phyloP scores from a whole-genome alignment of 2,797 vertebrate genomes.

The Simalia tracyae region DNA sequence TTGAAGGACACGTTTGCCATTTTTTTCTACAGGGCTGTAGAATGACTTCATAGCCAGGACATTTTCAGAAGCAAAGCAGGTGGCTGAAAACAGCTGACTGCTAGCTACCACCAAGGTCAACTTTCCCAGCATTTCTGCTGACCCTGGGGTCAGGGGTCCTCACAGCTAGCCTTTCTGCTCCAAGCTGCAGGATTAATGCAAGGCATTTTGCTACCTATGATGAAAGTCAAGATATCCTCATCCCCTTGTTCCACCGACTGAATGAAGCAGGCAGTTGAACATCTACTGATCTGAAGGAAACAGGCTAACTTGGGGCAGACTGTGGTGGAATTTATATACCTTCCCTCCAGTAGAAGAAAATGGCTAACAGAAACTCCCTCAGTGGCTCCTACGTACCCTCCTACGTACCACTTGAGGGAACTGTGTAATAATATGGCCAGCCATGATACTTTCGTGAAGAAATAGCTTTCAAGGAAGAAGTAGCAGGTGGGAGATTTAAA shows the following conservation, averaged over 20 bases:
- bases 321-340: background rate
- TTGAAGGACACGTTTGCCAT: background rate
- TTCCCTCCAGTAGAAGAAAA: background rate
- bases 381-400: background rate
- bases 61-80: background rate
- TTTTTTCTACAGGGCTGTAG: background rate
- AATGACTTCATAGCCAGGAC: background rate
- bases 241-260: background rate
- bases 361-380: background rate
- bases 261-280: background rate
- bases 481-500: too few relatives aligned
- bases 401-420: background rate
- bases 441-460: background rate
- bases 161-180: background rate
- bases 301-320: background rate
- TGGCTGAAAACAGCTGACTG: background rate
- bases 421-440: background rate
- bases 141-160: background rate
- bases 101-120: background rate
- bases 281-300: background rate
- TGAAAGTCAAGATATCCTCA: background rate
- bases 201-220: background rate
- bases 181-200: background rate
- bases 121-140: background rate
- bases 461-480: background rate